Percentiles rank a stretch among this genome's conserved stretches.
Evolutionary conservation across 1,140 invertebrate species (phyloP).

Genomic region (Drosophila oshimai): DNA sequence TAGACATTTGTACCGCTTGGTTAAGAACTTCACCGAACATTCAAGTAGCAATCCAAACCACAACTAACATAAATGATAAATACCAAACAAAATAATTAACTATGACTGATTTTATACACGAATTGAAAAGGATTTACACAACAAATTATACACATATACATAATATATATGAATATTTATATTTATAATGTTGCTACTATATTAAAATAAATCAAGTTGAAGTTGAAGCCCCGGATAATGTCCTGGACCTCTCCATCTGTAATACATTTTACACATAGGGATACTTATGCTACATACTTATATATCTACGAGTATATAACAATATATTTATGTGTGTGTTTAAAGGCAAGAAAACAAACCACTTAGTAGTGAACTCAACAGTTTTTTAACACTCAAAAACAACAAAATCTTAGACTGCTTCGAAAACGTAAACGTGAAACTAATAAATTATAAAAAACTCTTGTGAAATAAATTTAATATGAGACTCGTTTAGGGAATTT

Average conservation of each 20-base stretch:
- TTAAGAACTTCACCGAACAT: slow-evolving; percentile 31
- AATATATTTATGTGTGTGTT: slow-evolving; percentile 60
- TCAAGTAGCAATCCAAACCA: slow-evolving; percentile 42
- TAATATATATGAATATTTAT: slow-evolving; percentile 60
- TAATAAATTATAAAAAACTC: slow-evolving; percentile 37
- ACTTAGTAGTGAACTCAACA: slow-evolving; percentile 58
- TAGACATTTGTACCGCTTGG: slow-evolving; percentile 8
- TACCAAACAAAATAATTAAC: slow-evolving; percentile 64
- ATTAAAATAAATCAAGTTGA: slow-evolving; percentile 38
- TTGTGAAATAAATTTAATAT: slow-evolving; percentile 53
- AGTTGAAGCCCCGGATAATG: slow-evolving; percentile 30
- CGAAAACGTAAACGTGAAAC: slow-evolving; percentile 75
- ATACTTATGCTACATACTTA: slow-evolving; percentile 37
- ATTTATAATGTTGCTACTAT: slow-evolving; percentile 73
- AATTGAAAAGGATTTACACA: slow-evolving; percentile 71
- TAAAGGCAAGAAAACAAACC: slow-evolving; percentile 6
- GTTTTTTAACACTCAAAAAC: slow-evolving; percentile 69
- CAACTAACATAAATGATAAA: slow-evolving; percentile 60
- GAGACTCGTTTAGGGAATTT: slow-evolving; percentile 79
- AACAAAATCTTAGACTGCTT: slow-evolving; percentile 81
- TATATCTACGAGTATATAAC: slow-evolving; percentile 35
- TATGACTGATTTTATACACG: slow-evolving; percentile 78
- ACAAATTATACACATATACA: slow-evolving; percentile 68
- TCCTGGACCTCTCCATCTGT: slow-evolving; percentile 42
- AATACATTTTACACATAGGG: slow-evolving; percentile 51